A percentile compares a stretch with the other conserved stretches of the same genome.
Conservation (phyloP, 2,797 vertebrate genomes). For the Podarcis siculus region DNA sequence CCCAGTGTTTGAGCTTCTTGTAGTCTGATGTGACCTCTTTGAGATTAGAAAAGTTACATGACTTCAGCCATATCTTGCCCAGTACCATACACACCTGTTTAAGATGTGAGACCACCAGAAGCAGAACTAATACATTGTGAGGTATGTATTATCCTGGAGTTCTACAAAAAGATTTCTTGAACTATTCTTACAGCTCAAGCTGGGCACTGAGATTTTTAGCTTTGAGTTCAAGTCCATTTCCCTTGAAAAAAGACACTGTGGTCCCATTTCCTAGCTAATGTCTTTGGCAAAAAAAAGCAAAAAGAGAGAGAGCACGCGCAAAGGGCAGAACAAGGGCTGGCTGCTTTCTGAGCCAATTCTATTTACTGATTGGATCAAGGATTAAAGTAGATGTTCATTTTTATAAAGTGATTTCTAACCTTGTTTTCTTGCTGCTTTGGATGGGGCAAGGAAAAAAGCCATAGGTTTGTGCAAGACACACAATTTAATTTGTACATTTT, state of each 20-base stretch:
- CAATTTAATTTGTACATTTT: slow-evolving; percentile 72
- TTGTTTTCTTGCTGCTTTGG: slow-evolving; percentile 39
- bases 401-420: slow-evolving; percentile 52
- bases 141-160: neutral
- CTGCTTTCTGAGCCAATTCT: slow-evolving; percentile 7
- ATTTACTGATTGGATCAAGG: slow-evolving; percentile 18
- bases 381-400: slow-evolving; percentile 48
- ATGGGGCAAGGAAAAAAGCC: neutral
- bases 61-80: neutral
- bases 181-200: neutral
- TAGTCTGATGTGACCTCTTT: neutral
- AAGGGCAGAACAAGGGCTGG: accelerated
- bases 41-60: neutral
- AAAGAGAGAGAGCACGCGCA: accelerated
- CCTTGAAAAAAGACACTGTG: neutral
- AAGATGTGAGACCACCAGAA: neutral
- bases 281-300: neutral
- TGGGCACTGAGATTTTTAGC: neutral
- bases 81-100: neutral
- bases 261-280: neutral
- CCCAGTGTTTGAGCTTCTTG: neutral
- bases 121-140: neutral
- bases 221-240: accelerated
- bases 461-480: slow-evolving; percentile 44
- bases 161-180: neutral